These are phyloP conservation scores for Heliangelus exortis DNA, from an alignment of 2,797 vertebrate genomes.

Conservation along the genomic window DNA sequence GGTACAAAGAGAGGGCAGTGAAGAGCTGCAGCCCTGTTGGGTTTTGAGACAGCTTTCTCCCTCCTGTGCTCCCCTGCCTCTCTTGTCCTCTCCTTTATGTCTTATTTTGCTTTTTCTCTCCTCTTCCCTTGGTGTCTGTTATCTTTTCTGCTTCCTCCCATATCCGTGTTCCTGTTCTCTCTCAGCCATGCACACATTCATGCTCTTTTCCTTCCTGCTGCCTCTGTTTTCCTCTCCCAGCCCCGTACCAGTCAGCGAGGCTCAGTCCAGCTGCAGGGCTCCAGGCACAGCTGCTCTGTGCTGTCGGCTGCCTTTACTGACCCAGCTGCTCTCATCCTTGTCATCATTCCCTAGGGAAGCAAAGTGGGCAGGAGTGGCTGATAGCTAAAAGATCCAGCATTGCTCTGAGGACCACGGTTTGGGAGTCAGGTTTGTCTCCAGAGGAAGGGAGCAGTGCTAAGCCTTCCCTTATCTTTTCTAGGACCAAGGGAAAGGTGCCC, in stretches of 20 bases:
- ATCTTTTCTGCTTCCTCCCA: not conserved
- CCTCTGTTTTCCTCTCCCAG: not conserved
- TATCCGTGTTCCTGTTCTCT: not conserved
- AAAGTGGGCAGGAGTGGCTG: not conserved
- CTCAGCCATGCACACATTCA: rapidly evolving
- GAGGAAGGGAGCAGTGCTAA: not conserved
- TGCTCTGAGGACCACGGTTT: not conserved
- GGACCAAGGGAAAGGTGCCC: not conserved
- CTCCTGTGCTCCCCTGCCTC: not conserved
- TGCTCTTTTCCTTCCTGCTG: not conserved
- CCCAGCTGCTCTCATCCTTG: not conserved
- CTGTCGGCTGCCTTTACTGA: not conserved
- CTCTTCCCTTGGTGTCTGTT: not conserved
- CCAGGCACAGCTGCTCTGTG: rapidly evolving
- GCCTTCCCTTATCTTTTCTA: not conserved
- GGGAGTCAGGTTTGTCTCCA: not conserved
- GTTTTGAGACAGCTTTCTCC: not conserved
- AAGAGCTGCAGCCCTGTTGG: not conserved
- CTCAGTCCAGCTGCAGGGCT: not conserved
- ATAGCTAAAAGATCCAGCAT: not conserved
- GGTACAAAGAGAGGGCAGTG: not conserved
- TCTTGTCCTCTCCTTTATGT: not conserved
- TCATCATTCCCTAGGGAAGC: not conserved
- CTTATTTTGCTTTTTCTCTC: not conserved
- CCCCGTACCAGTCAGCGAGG: not conserved